A percentile compares a stretch with the other conserved stretches of the same genome.
Conservation (phyloP, 1,140 invertebrate species). For the Nautilus pompilius region DNA sequence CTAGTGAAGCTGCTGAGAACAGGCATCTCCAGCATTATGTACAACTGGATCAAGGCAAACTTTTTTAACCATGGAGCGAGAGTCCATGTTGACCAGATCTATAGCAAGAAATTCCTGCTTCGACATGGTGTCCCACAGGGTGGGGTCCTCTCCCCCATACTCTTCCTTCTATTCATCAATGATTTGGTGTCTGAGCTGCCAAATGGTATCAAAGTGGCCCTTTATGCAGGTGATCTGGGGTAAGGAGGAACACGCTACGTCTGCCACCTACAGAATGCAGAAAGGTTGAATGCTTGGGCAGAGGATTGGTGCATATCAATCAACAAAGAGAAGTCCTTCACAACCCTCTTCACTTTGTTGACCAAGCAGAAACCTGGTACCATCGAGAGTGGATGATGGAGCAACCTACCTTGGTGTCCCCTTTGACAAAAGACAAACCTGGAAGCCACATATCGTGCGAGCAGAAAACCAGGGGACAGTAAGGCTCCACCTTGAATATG, state of each 20-base stretch:
- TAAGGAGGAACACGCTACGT: slow-evolving; percentile 7
- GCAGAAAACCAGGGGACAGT: slow-evolving; percentile 6
- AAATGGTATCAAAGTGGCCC: no score
- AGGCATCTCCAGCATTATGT: neutral
- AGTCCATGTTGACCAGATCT: neutral
- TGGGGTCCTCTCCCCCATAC: slow-evolving; percentile 11
- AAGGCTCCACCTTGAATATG: no score
- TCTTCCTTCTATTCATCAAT: slow-evolving; percentile 18
- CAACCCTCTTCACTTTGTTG: slow-evolving; percentile 17
- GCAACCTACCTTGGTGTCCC: slow-evolving; percentile 12
- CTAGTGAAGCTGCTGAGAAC: no score
- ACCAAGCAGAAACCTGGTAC: slow-evolving; percentile 12
- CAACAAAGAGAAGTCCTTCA: slow-evolving; percentile 14
- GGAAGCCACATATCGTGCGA: slow-evolving; percentile 3
- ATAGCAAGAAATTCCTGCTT: slow-evolving; percentile 5
- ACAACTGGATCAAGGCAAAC: slow-evolving; percentile 5
- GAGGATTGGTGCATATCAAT: slow-evolving; percentile 9
- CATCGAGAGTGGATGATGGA: slow-evolving; percentile 5
- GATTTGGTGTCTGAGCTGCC: no score
- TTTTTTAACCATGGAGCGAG: slow-evolving; percentile 6
- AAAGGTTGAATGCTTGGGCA: slow-evolving; percentile 14
- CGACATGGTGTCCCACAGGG: slow-evolving; percentile 13
- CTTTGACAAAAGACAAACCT: slow-evolving; percentile 12
- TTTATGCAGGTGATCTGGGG: slow-evolving; percentile 10
- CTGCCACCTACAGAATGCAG: slow-evolving; percentile 10